Evolutionary conservation across 2,113 vertebrate species (phyloP).

Genomic region (Dipodomys spectabilis): DNA sequence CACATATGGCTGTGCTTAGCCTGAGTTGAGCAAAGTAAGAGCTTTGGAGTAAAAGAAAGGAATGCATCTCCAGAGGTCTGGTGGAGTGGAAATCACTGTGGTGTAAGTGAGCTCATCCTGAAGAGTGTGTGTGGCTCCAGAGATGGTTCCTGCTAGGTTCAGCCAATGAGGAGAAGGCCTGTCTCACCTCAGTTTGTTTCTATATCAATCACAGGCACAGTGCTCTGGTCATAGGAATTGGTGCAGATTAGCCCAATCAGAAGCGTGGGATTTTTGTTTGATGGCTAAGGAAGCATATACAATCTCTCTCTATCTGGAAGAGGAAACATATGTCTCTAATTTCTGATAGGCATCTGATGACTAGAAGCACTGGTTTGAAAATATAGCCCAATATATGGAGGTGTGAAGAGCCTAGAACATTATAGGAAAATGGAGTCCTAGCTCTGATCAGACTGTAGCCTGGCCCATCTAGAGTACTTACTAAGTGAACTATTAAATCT

Average conservation of each 20-base stretch:
- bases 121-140: not conserved
- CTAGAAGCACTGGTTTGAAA: not conserved
- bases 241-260: not conserved
- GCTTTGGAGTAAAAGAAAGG: not conserved
- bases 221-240: not conserved
- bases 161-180: not conserved
- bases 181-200: not conserved
- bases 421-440: not conserved
- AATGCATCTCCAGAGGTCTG: not conserved
- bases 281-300: not conserved
- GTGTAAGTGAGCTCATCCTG: not conserved
- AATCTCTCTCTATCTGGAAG: not conserved
- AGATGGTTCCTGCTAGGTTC: not conserved
- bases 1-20: not conserved
- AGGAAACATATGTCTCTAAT: not conserved
- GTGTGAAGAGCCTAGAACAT: conserved; percentile 14
- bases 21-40: not conserved
- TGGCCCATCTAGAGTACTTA: not conserved
- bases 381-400: not conserved
- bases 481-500: not conserved
- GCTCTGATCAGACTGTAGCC: conserved; percentile 14
- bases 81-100: not conserved
- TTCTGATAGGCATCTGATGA: conserved; percentile 7
- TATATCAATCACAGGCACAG: not conserved
- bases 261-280: not conserved